Evolutionary conservation across 2,888 invertebrate genomes (phyloP).

Genomic region (Dascillus cervinus): DNA sequence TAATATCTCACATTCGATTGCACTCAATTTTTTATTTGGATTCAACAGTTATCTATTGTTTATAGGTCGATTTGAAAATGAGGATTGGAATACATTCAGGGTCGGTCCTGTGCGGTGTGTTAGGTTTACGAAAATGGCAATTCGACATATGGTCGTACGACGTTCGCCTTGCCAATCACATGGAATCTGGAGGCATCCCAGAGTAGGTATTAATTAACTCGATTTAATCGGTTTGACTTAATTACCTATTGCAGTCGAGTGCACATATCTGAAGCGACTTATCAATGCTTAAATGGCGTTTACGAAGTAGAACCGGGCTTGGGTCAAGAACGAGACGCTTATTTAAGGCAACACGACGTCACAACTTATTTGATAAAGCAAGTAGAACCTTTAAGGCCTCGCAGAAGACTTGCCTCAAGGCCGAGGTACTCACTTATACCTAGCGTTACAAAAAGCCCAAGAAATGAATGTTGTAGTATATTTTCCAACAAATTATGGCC

Average conservation of each 20-base stretch:
- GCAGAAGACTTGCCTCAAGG: slow-evolving; percentile 44
- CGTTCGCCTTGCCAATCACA: slow-evolving; percentile 91
- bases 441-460: too few relatives aligned
- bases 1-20: too few relatives aligned
- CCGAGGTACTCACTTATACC: too few relatives aligned
- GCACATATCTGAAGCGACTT: slow-evolving; percentile 88
- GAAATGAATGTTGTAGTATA: slow-evolving; percentile 32
- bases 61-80: slow-evolving; percentile 90
- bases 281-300: slow-evolving; percentile 74
- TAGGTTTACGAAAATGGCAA: slow-evolving; percentile 89
- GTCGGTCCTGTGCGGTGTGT: slow-evolving; percentile 89
- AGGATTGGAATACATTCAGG: slow-evolving; percentile 97
- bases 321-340: slow-evolving; percentile 75
- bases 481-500: slow-evolving; percentile 41
- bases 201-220: slow-evolving; percentile 65
- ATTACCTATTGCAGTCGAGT: slow-evolving; percentile 63
- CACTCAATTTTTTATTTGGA: slow-evolving; percentile 5
- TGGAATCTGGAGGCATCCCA: slow-evolving; percentile 95
- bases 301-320: slow-evolving; percentile 93
- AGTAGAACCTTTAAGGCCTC: slow-evolving; percentile 62
- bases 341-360: slow-evolving; percentile 77
- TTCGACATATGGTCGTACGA: slow-evolving; percentile 93
- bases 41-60: slow-evolving; percentile 2
- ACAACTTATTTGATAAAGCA: slow-evolving; percentile 83
- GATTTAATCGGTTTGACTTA: neutral